Base-by-base conservation (phyloP, 2,888 invertebrate species). In the Dyspetes luteomarginatus region DNA sequence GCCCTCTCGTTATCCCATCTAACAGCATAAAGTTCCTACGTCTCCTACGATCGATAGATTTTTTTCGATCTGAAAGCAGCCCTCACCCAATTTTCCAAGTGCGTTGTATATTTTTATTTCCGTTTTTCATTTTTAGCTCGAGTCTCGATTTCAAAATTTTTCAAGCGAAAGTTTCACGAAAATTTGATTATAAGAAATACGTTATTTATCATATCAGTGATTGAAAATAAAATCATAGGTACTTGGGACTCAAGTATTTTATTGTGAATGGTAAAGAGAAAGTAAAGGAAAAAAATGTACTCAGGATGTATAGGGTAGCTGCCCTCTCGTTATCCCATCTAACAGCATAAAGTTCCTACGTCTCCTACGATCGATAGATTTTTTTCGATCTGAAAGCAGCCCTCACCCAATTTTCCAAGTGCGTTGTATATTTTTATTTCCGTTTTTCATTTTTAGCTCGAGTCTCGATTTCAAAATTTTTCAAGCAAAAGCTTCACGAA, bases 241-340 rank as follows among this genome's bases (percentile, higher is more conserved):
- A 48, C 2, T 19, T 3, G 3, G 15, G 22, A 52, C 15, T 5
- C 36, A 36, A 50, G 3, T 28, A 15, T 52, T 55, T 55, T n/a
- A 41, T 55, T 43, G 26, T 12, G 9, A 36, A 15, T 19, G 43
- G 30, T 68, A 15, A 41, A 60, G 50, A 58, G n/a, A n/a, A n/a
- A n/a, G n/a, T n/a, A n/a, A n/a, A n/a, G n/a, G n/a, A n/a, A n/a
- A n/a, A n/a, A n/a, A n/a, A n/a, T n/a, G n/a, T n/a, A n/a, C n/a
- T n/a, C n/a, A n/a, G n/a, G n/a, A n/a, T n/a, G n/a, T n/a, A n/a
- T n/a, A n/a, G n/a, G n/a, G n/a, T n/a, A n/a, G n/a, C n/a, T n/a
- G n/a, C n/a, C n/a, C n/a, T n/a, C n/a, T n/a, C n/a, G n/a, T n/a
- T n/a, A n/a, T n/a, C n/a, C n/a, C n/a, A n/a, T n/a, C n/a, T n/a